phyloP scores from a whole-genome alignment of 2,888 invertebrate species.

The Tenthredo amoena region DNA sequence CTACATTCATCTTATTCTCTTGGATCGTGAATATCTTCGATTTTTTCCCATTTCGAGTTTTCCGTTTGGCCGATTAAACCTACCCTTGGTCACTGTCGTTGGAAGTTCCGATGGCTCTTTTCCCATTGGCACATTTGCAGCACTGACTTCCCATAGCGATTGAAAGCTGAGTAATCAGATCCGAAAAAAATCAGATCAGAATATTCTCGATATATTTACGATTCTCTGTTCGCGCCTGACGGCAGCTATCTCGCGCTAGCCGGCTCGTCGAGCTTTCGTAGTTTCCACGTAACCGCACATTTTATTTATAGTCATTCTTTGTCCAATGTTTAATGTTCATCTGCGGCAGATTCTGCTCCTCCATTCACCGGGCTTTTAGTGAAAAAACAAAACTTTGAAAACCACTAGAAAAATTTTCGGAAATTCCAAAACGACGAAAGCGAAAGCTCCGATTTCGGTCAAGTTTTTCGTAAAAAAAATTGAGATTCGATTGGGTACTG shows the following conservation, averaged over 20 bases:
- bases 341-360: conserved; percentile 29
- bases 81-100: conserved; percentile 68
- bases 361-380: conserved; percentile 32
- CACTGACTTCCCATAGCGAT: conserved; percentile 75
- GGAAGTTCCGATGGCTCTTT: conserved; percentile 67
- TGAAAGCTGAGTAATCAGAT: neutral
- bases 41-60: neutral
- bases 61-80: conserved; percentile 49
- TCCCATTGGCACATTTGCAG: conserved; percentile 76
- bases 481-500: neutral
- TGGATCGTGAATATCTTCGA: neutral
- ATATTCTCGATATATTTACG: neutral
- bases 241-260: conserved; percentile 41
- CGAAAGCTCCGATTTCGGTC: neutral
- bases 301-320: conserved; percentile 56
- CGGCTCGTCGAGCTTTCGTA: conserved; percentile 53
- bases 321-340: conserved; percentile 46
- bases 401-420: neutral
- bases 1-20: neutral
- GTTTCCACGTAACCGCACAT: conserved; percentile 60
- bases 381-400: neutral
- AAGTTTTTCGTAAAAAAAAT: neutral
- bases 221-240: conserved; percentile 16
- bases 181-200: conserved; percentile 24
- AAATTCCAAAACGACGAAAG: neutral